Conservation (phyloP, 2,888 invertebrate genomes). For the Sesia bembeciformis region DNA sequence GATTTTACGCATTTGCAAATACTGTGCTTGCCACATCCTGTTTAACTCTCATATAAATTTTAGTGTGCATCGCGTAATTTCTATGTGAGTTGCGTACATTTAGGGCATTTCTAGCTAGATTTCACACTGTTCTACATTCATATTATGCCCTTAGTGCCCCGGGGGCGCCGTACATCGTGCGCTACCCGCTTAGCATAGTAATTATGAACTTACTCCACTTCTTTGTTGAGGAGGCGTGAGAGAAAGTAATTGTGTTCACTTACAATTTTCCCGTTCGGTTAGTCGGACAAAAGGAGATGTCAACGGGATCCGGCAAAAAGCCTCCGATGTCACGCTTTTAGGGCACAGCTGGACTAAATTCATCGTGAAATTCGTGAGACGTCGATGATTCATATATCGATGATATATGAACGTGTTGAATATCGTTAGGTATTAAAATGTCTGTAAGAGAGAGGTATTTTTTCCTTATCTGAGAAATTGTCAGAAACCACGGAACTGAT, state of each 20-base stretch:
- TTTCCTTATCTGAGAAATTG: too few relatives aligned
- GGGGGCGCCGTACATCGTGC: neutral
- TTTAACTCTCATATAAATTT: too few relatives aligned
- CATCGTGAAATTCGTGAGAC: too few relatives aligned
- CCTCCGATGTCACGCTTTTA: neutral
- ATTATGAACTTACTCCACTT: constrained; percentile 15
- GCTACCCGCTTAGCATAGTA: constrained; percentile 27
- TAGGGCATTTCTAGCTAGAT: neutral
- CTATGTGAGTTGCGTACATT: too few relatives aligned
- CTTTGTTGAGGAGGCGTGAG: neutral
- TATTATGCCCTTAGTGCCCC: neutral
- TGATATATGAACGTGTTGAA: too few relatives aligned
- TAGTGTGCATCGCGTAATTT: too few relatives aligned
- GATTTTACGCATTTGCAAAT: too few relatives aligned
- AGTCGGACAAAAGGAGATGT: neutral
- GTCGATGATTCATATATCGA: too few relatives aligned
- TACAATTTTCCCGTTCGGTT: neutral
- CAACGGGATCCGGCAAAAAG: neutral
- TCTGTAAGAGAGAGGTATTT: too few relatives aligned
- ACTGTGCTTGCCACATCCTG: too few relatives aligned
- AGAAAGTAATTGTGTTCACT: neutral
- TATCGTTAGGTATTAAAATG: too few relatives aligned
- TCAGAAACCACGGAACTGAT: too few relatives aligned
- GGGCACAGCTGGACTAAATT: neutral
- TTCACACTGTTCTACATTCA: neutral